Percentiles rank a stretch among this genome's conserved stretches.
These are phyloP conservation scores for Diadegma fenestrale DNA, from an alignment of 2,888 invertebrate species.

Conservation along the genomic window DNA sequence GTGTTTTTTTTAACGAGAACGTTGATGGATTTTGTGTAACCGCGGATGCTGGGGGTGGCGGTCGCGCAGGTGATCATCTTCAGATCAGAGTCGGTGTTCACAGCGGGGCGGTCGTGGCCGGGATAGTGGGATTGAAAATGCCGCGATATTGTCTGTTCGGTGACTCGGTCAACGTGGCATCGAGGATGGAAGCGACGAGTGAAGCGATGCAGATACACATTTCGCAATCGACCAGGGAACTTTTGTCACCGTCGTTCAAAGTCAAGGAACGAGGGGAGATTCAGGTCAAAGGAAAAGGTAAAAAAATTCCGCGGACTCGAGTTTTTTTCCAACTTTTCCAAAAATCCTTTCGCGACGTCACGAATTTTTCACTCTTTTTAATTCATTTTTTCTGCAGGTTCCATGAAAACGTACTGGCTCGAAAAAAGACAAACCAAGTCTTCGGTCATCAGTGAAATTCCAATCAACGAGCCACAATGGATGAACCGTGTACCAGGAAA, in stretches of 20 bases:
- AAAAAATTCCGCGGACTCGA: neutral
- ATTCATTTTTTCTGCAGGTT: slow-evolving; percentile 85
- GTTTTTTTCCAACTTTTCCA: neutral
- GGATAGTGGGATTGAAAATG: slow-evolving; percentile 97
- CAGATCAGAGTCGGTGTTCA: slow-evolving; percentile 95
- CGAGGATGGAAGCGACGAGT: slow-evolving; percentile 96
- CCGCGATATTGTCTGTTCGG: slow-evolving; percentile 94
- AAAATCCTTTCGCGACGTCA: neutral
- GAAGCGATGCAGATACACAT: slow-evolving; percentile 98
- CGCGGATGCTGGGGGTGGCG: neutral
- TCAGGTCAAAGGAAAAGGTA: slow-evolving; percentile 96
- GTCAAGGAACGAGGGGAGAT: slow-evolving; percentile 93
- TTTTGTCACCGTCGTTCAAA: slow-evolving; percentile 91
- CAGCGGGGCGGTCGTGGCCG: slow-evolving; percentile 96
- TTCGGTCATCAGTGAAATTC: slow-evolving; percentile 82
- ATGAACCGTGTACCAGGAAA: slow-evolving; percentile 84
- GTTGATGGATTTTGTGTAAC: slow-evolving; percentile 25
- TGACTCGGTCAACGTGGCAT: slow-evolving; percentile 96
- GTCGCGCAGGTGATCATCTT: slow-evolving; percentile 89
- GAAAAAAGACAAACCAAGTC: slow-evolving; percentile 90
- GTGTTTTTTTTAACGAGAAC: slow-evolving; percentile 28
- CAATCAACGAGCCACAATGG: slow-evolving; percentile 81
- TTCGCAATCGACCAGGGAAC: slow-evolving; percentile 93
- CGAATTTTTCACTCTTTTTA: neutral
- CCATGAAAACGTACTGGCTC: slow-evolving; percentile 96